These are phyloP conservation scores for Pseudomyrmex pallidus DNA, from an alignment of 1,140 invertebrate species.

Conservation along the genomic window DNA sequence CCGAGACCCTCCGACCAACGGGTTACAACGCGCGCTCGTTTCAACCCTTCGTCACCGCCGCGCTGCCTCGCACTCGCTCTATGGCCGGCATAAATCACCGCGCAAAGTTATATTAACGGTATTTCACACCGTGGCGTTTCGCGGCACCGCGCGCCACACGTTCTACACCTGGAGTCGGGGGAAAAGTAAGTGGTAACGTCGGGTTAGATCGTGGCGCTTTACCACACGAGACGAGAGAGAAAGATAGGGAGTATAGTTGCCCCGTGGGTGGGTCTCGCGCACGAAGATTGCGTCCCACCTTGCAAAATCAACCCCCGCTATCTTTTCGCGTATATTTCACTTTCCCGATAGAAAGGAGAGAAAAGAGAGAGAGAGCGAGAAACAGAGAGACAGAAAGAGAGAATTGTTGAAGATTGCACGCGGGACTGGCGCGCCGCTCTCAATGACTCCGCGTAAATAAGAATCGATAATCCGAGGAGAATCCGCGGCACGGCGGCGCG, in stretches of 20 bases:
- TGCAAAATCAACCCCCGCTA: slow-evolving; percentile 34
- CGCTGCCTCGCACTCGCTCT: slow-evolving; percentile 3
- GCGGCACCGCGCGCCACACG: slow-evolving; percentile 20
- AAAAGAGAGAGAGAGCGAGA: neutral
- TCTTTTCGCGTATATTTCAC: slow-evolving; percentile 54
- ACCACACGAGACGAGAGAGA: slow-evolving; percentile 38
- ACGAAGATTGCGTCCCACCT: slow-evolving; percentile 54
- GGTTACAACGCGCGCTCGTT: slow-evolving; percentile 25
- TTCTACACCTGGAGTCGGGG: neutral
- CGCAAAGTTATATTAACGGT: slow-evolving; percentile 76
- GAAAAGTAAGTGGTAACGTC: slow-evolving; percentile 48
- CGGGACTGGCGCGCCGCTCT: too few species aligned
- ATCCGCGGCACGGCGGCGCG: slow-evolving; percentile 1
- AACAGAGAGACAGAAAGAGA: neutral
- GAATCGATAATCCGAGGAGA: slow-evolving; percentile 36
- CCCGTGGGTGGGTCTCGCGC: slow-evolving; percentile 32
- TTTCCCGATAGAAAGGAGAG: slow-evolving; percentile 11
- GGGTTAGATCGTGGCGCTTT: slow-evolving; percentile 46
- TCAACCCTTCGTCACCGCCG: slow-evolving; percentile 49
- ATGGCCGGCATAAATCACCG: slow-evolving; percentile 72
- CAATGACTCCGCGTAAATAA: slow-evolving; percentile 3
- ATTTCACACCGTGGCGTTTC: slow-evolving; percentile 66
- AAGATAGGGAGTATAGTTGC: neutral
- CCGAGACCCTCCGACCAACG: slow-evolving; percentile 3
- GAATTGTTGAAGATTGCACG: neutral